Conservation (phyloP, 2,113 vertebrate species). For the Eira barbara region DNA sequence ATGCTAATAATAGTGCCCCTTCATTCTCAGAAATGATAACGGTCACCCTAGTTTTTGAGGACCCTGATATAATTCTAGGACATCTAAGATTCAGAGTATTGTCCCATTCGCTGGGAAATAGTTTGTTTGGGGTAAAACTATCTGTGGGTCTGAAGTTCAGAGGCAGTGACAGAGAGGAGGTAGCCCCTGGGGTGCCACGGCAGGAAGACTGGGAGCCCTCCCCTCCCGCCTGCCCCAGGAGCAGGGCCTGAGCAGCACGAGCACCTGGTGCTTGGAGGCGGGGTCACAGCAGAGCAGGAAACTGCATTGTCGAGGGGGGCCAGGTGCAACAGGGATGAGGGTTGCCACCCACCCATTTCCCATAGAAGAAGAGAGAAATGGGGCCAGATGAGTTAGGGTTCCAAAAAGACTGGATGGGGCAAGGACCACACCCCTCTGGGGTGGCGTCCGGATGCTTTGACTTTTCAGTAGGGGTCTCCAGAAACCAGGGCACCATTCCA, state of each 20-base stretch:
- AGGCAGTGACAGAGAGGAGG: neutral
- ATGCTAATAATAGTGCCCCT: neutral
- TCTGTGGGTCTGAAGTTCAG: neutral
- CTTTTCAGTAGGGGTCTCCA: neutral
- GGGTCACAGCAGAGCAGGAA: neutral
- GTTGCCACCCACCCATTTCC: neutral
- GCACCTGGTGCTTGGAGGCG: accelerated
- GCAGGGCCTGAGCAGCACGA: neutral
- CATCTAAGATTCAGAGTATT: neutral
- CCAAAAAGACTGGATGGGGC: neutral
- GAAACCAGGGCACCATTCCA: neutral
- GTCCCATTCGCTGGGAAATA: neutral
- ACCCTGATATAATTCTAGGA: neutral
- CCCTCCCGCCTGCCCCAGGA: accelerated
- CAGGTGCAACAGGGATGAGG: neutral
- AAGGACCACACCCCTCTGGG: neutral
- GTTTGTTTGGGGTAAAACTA: neutral
- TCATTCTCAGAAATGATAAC: neutral
- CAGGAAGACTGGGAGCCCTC: neutral
- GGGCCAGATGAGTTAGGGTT: neutral
- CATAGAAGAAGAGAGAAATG: neutral
- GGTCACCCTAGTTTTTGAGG: neutral
- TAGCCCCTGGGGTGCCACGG: neutral
- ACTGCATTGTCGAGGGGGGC: too few relatives aligned
- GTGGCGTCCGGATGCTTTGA: neutral